Conservation (phyloP, 2,113 vertebrate genomes). For the Athene cunicularia region DNA sequence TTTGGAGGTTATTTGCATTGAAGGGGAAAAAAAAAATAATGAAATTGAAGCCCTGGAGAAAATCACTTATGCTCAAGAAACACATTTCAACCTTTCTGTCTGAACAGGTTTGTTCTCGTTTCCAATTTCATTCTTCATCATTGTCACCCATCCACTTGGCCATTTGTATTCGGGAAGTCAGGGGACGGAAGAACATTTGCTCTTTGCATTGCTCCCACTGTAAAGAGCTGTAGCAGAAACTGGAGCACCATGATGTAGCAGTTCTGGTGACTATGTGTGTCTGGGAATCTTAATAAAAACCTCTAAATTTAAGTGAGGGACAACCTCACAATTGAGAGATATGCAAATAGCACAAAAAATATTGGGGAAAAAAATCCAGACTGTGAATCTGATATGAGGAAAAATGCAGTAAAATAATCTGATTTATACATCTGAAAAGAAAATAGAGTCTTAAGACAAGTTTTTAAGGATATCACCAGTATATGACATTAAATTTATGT, state of each 20-base stretch:
- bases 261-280: neutral
- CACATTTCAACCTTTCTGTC: conserved; percentile 13
- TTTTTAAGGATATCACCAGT: neutral
- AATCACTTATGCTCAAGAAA: conserved; percentile 28
- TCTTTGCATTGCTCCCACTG: neutral
- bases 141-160: neutral
- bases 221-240: neutral
- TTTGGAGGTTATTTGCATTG: conserved; percentile 6
- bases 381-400: neutral
- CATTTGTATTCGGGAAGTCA: neutral
- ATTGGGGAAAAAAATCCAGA: neutral
- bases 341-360: neutral
- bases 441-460: neutral
- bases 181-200: neutral
- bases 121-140: conserved; percentile 18
- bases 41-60: conserved; percentile 19
- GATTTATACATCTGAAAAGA: neutral
- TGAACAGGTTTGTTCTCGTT: conserved; percentile 15
- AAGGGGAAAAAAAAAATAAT: neutral
- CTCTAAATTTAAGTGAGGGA: neutral
- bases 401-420: neutral
- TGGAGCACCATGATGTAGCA: neutral
- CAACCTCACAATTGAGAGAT: neutral
- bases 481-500: neutral
- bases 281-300: neutral